A percentile compares a stretch with the other conserved stretches of the same genome.
phyloP scores from a whole-genome alignment of 2,888 invertebrate genomes.

The Drosophila basisetae region DNA sequence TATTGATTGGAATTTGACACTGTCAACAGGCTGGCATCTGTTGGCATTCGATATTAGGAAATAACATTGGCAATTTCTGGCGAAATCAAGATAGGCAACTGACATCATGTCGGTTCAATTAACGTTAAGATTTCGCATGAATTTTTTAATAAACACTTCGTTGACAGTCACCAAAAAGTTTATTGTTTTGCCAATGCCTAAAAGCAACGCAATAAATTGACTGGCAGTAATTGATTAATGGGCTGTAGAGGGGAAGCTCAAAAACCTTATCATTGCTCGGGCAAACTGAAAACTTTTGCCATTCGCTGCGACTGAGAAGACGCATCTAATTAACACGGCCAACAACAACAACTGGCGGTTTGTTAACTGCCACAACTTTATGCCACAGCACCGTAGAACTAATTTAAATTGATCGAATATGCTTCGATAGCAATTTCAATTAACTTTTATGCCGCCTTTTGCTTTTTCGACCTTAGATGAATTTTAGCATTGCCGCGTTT shows the following conservation, averaged over 20 bases:
- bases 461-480: constrained; percentile 29
- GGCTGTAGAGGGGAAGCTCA: constrained; percentile 1
- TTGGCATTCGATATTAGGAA: constrained; percentile 52
- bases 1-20: constrained; percentile 71
- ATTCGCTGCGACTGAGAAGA: constrained; percentile 48
- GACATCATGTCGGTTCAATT: constrained; percentile 44
- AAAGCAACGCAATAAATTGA: constrained; percentile 65
- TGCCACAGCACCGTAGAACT: constrained; percentile 62
- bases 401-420: constrained; percentile 81
- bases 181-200: constrained; percentile 23
- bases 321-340: constrained; percentile 70
- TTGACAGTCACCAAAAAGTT: constrained; percentile 31
- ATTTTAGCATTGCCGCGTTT: constrained; percentile 49
- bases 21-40: constrained; percentile 66
- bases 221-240: constrained; percentile 80
- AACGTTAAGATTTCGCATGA: constrained; percentile 45
- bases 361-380: constrained; percentile 51
- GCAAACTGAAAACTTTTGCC: constrained; percentile 60
- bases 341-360: constrained; percentile 34
- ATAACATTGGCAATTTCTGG: constrained; percentile 57
- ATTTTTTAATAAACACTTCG: constrained; percentile 56
- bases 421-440: constrained; percentile 80
- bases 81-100: constrained; percentile 10
- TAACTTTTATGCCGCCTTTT: constrained; percentile 69
- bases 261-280: constrained; percentile 53